phyloP scores from a whole-genome alignment of 2,113 vertebrate genomes.

The Carassius carassius region DNA sequence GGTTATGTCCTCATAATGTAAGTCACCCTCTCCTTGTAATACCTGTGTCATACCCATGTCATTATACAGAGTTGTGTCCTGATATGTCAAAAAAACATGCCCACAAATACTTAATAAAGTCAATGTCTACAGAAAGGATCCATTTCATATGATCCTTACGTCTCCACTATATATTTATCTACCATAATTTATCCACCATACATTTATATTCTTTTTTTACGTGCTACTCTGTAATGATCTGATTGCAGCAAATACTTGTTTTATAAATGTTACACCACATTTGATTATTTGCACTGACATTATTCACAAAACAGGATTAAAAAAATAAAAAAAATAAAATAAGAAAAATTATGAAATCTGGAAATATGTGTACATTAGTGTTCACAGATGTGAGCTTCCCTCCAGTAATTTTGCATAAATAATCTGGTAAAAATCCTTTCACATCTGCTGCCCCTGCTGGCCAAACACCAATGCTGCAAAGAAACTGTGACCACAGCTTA shows the following conservation, averaged over 20 bases:
- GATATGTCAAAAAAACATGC: no score
- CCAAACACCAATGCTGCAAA: not conserved
- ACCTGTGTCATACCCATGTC: no score
- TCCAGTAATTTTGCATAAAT: not conserved
- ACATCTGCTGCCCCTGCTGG: slow-evolving; percentile 14
- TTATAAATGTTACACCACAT: not conserved
- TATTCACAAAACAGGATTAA: not conserved
- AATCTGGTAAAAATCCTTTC: not conserved
- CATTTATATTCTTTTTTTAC: no score
- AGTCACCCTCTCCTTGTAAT: no score
- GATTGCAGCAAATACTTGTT: not conserved
- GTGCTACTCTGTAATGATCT: not conserved
- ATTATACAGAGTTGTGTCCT: no score
- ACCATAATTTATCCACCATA: no score
- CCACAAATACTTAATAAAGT: not conserved
- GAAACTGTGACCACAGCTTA: not conserved
- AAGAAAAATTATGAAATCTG: not conserved
- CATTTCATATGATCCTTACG: no score
- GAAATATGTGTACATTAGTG: not conserved
- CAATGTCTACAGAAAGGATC: no score
- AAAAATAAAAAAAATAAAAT: no score
- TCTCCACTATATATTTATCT: no score
- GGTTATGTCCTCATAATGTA: no score
- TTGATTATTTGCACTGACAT: not conserved
- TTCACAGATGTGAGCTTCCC: not conserved